Evolutionary conservation across 2,113 vertebrate species (phyloP), one percentile per base, ranked within the genome.

Genomic region (Eubucco bourcierii): DNA sequence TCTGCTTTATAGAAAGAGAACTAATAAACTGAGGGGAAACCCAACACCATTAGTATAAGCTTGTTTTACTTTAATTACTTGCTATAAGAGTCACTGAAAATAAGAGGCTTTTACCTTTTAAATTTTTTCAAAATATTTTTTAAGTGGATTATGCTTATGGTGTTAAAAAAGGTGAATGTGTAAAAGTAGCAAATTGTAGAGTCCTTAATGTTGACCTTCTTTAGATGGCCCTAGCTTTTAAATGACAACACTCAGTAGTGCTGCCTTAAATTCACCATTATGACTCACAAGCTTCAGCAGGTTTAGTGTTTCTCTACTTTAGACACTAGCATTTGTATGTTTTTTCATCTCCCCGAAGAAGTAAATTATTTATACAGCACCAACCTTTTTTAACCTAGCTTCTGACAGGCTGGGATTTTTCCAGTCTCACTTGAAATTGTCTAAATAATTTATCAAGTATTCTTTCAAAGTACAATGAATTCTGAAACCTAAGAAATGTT

Each of bases 391-490:
- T 95, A 97, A 96, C 93, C 66, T 85, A 95, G 95, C 96, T 97
- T 97, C 96, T 97, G 96, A 97, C 97, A 97, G 91, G 88, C 92
- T 97, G 92, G 95, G 88, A 89, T 97, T 97, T 97, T 97, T 97
- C 95, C 97, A 96, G 68, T 97, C 96, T 97, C 56, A 25, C 86
- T 79, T 95, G 96, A 97, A 96, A 95, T 87, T 81, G 85, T 96
- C 92, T 98, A 97, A 98, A 98, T 98, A 97, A 98, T 98, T 98
- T 97, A 98, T 97, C 87, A 94, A 93, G 94, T 94, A 88, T 97
- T 97, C 88, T 94, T 96, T 95, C 95, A 95, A 89, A 41, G 24
- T 94, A 95, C 93, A 97, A 95, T 96, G 91, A 77, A 81, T 97
- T 95, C 93, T 90, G 93, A 97, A 97, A 90, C 95, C 92, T 88